These are phyloP conservation scores for Trachelus stipa DNA, from an alignment of 2,888 invertebrate species.

Conservation along the genomic window DNA sequence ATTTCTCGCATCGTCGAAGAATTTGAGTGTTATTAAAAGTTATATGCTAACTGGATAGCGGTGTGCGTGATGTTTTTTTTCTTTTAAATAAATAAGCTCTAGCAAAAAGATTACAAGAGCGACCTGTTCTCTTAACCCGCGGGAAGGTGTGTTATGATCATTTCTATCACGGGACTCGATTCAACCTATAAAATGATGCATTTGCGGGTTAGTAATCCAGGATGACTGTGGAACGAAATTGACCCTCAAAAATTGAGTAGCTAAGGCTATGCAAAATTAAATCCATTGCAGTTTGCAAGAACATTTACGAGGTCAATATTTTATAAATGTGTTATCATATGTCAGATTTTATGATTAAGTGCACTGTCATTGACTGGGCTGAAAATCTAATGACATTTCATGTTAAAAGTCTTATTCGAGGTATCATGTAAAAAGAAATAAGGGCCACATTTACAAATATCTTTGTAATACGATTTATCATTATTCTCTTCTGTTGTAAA, in stretches of 20 bases:
- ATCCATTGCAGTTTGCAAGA: slow-evolving; percentile 3
- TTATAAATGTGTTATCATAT: slow-evolving; percentile 15
- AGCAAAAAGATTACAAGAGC: neutral
- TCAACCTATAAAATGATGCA: too few relatives aligned
- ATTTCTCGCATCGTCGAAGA: neutral
- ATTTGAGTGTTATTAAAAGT: neutral
- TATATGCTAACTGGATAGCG: neutral
- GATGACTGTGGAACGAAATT: neutral
- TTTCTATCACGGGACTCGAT: too few relatives aligned
- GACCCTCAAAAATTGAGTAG: neutral
- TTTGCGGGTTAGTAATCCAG: neutral
- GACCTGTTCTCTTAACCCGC: neutral
- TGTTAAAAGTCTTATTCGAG: neutral
- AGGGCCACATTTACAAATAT: neutral
- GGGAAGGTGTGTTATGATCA: too few relatives aligned
- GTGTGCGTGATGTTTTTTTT: neutral
- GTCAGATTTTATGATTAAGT: slow-evolving; percentile 2
- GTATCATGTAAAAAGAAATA: neutral
- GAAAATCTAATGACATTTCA: neutral
- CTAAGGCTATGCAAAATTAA: neutral
- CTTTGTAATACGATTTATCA: slow-evolving; percentile 6
- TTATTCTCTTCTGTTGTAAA: slow-evolving; percentile 31
- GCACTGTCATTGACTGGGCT: neutral
- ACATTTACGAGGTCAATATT: slow-evolving; percentile 16
- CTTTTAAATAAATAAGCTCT: neutral